phyloP scores from a whole-genome alignment of 2,888 invertebrate genomes.

The Ellobium chinense region DNA sequence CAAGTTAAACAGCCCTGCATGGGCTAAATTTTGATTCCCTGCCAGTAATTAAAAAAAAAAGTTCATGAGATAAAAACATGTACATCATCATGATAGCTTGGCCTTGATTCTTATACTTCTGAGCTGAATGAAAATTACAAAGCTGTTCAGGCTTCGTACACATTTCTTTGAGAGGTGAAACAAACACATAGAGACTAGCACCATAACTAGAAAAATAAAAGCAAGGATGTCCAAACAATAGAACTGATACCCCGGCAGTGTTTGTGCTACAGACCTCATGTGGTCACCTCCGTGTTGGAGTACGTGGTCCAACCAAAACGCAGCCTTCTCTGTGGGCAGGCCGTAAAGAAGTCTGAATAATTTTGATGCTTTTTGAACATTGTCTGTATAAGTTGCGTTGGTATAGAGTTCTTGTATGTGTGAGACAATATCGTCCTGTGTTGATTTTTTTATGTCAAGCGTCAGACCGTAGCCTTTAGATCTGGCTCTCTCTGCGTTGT shows the following conservation, averaged over 20 bases:
- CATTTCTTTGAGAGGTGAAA: neutral
- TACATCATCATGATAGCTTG: neutral
- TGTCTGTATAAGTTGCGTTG: slow-evolving; percentile 1
- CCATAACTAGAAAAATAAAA: neutral
- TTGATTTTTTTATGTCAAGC: slow-evolving; percentile 25
- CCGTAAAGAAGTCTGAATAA: slow-evolving; percentile 25
- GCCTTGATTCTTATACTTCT: neutral
- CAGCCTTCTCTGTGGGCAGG: slow-evolving; percentile 20
- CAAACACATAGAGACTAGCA: neutral
- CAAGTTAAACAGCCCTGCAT: neutral
- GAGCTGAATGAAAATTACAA: neutral
- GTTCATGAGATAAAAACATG: neutral
- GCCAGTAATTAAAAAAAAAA: neutral
- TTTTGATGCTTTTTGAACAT: slow-evolving; percentile 22
- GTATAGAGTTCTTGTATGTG: slow-evolving; percentile 13
- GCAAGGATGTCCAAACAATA: slow-evolving; percentile 18
- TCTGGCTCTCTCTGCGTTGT: slow-evolving; percentile 49
- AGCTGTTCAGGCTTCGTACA: neutral
- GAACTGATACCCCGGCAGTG: slow-evolving; percentile 34
- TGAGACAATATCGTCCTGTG: neutral
- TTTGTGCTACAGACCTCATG: slow-evolving; percentile 24
- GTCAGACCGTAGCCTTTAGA: slow-evolving; percentile 26
- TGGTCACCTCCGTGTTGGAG: slow-evolving; percentile 21
- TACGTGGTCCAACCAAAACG: slow-evolving; percentile 39
- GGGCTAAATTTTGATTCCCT: neutral